phyloP scores from a whole-genome alignment of 2,113 vertebrate species.

The Gobius niger region DNA sequence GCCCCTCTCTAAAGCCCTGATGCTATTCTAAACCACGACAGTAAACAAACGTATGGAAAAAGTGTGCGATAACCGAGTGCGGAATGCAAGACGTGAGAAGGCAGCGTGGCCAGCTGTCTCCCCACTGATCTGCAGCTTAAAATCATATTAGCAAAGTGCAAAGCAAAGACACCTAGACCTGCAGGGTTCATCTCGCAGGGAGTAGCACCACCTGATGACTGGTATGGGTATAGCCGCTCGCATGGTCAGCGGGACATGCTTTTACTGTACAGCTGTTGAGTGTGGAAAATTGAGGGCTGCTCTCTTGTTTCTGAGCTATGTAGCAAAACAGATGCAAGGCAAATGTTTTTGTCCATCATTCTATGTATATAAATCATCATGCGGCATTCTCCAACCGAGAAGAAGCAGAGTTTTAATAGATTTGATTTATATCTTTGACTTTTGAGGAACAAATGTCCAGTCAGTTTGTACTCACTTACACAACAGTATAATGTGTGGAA shows the following conservation, averaged over 20 bases:
- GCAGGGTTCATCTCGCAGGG: conserved; percentile 40
- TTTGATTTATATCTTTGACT: too few species aligned
- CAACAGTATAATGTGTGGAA: too few species aligned
- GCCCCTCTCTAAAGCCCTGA: conserved; percentile 29
- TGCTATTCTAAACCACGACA: conserved; percentile 42
- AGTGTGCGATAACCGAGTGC: conserved; percentile 16
- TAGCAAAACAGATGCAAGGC: conserved; percentile 1
- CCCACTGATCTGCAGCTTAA: conserved; percentile 46
- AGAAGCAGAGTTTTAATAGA: too few species aligned
- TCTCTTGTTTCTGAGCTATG: conserved; percentile 5
- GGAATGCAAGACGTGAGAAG: conserved; percentile 34
- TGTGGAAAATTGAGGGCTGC: background rate
- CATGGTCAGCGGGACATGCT: background rate
- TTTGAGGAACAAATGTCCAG: too few species aligned
- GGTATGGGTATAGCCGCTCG: conserved; percentile 12
- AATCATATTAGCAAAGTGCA: conserved; percentile 44
- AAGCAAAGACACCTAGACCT: conserved; percentile 25
- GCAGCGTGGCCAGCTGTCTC: conserved; percentile 45
- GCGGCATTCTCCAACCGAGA: too few species aligned
- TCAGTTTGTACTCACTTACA: too few species aligned
- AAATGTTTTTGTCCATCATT: background rate
- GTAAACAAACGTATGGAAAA: conserved; percentile 54
- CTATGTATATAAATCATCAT: background rate
- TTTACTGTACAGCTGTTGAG: background rate
- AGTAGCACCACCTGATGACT: conserved; percentile 68